Percentiles rank a stretch among this genome's conserved stretches.
Conservation (phyloP, 2,113 vertebrate genomes). For the Muntiacus reevesi region DNA sequence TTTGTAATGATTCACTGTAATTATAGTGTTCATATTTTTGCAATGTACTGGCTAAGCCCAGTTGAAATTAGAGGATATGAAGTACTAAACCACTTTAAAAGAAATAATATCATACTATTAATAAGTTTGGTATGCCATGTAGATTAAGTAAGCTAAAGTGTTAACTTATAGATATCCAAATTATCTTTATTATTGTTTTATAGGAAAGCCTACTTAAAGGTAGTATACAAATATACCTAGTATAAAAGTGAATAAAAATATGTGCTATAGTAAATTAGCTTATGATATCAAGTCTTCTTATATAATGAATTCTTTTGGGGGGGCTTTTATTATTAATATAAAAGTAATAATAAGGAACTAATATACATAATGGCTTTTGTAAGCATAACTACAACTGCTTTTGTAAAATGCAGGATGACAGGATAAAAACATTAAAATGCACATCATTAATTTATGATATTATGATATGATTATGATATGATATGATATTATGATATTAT, state of each 20-base stretch:
- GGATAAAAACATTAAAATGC: background rate
- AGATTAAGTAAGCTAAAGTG: constrained; percentile 31
- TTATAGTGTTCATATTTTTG: constrained; percentile 55
- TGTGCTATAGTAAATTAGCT: background rate
- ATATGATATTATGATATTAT: background rate
- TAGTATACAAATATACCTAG: constrained; percentile 16
- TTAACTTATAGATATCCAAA: constrained; percentile 42
- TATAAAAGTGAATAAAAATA: constrained; percentile 24
- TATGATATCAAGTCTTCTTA: background rate
- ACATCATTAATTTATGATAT: background rate
- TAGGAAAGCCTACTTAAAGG: constrained; percentile 24
- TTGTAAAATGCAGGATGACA: background rate
- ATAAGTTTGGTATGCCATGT: background rate
- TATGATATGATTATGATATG: too few species aligned
- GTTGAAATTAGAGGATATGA: constrained; percentile 3
- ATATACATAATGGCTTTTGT: background rate
- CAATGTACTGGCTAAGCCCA: constrained; percentile 41
- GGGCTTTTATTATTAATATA: background rate
- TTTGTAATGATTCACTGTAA: background rate
- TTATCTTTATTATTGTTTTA: constrained; percentile 45
- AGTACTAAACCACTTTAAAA: constrained; percentile 25
- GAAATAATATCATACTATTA: constrained; percentile 23
- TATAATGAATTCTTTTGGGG: background rate
- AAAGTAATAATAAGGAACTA: background rate
- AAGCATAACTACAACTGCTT: background rate